Evolutionary conservation across 1,140 invertebrate genomes (phyloP).

Genomic region (Penaeus indicus): DNA sequence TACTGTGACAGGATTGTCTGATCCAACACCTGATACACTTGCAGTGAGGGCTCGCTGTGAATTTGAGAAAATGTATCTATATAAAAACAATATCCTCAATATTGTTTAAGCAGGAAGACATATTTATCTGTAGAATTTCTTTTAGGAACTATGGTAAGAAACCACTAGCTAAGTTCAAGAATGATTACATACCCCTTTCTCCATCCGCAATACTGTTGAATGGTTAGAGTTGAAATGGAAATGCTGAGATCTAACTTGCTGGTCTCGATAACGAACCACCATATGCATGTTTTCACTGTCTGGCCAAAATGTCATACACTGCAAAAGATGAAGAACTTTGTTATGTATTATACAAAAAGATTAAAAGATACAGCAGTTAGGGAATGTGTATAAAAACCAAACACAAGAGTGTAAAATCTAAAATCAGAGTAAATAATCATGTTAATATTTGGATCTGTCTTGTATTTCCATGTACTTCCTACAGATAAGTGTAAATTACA

Average conservation of each 20-base stretch:
- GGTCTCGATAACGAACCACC: conserved; percentile 84
- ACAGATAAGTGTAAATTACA: not conserved
- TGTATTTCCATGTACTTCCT: not conserved
- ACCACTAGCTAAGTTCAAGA: not conserved
- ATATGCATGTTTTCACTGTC: conserved; percentile 84
- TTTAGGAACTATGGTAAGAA: no score
- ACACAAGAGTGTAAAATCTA: not conserved
- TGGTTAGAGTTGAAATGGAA: conserved; percentile 80
- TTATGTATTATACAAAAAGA: not conserved
- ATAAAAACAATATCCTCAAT: conserved; percentile 43
- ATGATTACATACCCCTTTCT: conserved; percentile 79
- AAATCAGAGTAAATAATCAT: no score
- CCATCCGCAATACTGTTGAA: conserved; percentile 84
- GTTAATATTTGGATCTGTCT: no score
- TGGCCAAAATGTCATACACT: conserved; percentile 84
- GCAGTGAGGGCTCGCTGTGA: conserved; percentile 81
- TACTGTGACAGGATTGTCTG: conserved; percentile 79
- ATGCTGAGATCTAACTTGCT: conserved; percentile 82
- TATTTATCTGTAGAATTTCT: no score
- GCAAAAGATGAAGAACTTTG: conserved; percentile 53
- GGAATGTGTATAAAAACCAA: not conserved
- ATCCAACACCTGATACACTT: conserved; percentile 79
- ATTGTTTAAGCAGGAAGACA: no score
- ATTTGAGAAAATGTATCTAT: conserved; percentile 52
- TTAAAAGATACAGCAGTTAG: not conserved